Conservation (phyloP, 2,113 vertebrate genomes). For the Motacilla tschutschensis region DNA sequence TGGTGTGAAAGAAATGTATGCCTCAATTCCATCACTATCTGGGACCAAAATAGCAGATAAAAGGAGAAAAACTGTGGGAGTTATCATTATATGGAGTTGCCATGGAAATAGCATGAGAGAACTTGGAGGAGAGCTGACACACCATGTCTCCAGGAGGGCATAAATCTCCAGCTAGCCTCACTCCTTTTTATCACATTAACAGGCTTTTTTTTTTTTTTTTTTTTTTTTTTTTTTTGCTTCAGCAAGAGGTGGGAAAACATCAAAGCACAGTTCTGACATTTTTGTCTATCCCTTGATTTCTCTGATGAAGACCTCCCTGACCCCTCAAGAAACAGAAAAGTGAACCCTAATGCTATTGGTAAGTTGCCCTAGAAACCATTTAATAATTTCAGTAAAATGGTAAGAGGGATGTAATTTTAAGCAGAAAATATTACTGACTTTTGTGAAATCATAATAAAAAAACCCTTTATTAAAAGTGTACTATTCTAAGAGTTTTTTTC, state of each 20-base stretch:
- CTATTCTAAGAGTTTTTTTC: neutral
- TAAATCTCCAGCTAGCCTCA: conserved; percentile 36
- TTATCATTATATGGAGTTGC: conserved; percentile 53
- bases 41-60: conserved; percentile 73
- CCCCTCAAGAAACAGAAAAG: neutral
- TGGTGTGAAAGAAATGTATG: conserved; percentile 66
- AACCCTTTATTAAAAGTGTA: neutral
- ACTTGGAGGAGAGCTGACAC: conserved; percentile 32
- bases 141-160: conserved; percentile 32
- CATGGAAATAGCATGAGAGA: conserved; percentile 52
- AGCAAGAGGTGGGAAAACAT: conserved; percentile 39
- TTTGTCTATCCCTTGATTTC: conserved; percentile 8
- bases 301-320: neutral
- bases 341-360: neutral
- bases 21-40: conserved; percentile 66
- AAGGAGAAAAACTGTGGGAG: conserved; percentile 54
- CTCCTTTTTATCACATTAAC: conserved; percentile 44
- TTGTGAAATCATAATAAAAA: neutral
- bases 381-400: neutral
- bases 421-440: neutral
- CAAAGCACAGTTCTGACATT: conserved; percentile 34
- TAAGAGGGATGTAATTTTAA: neutral
- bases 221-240: conserved; percentile 30
- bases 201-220: conserved; percentile 22
- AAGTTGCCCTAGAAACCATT: conserved; percentile 25